Evolutionary conservation across 1,140 invertebrate species (phyloP).

Genomic region (Cherax destructor): DNA sequence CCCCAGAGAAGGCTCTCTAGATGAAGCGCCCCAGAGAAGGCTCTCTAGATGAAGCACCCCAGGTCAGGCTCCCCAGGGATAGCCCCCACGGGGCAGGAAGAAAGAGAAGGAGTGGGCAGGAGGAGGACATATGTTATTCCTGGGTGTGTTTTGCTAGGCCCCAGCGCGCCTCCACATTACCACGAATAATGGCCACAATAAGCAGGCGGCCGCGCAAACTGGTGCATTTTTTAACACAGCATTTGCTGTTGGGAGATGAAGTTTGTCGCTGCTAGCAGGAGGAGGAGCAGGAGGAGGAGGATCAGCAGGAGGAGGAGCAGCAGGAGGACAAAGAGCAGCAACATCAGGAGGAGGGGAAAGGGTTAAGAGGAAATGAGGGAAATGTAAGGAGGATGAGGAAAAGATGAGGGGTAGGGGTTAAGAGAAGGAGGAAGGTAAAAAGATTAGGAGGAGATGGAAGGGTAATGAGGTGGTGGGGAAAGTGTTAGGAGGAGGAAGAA

Average conservation of each 20-base stretch:
- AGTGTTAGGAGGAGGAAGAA: no score
- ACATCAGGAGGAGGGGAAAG: background rate
- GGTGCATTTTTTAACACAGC: constrained; percentile 57
- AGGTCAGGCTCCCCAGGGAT: background rate
- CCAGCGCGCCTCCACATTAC: constrained; percentile 40
- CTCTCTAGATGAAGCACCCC: background rate
- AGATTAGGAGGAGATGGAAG: background rate
- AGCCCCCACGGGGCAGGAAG: background rate
- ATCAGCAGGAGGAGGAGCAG: no score
- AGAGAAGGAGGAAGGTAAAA: background rate
- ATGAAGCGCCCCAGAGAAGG: no score
- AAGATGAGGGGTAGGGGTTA: no score
- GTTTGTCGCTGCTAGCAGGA: constrained; percentile 15
- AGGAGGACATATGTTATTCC: constrained; percentile 5
- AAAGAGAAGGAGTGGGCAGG: constrained; percentile 1
- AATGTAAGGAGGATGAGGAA: background rate
- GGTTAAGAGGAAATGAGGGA: no score
- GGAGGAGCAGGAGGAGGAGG: background rate
- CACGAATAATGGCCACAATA: constrained; percentile 52
- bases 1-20: no score
- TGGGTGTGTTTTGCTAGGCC: background rate
- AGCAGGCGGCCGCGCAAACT: constrained; percentile 24
- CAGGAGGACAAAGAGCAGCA: background rate
- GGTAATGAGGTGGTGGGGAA: background rate
- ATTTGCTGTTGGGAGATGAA: constrained; percentile 50